Evolutionary conservation across 2,888 invertebrate species (phyloP), one percentile per base, ranked within the genome.

Genomic region (Eumacrocentrus americanus): DNA sequence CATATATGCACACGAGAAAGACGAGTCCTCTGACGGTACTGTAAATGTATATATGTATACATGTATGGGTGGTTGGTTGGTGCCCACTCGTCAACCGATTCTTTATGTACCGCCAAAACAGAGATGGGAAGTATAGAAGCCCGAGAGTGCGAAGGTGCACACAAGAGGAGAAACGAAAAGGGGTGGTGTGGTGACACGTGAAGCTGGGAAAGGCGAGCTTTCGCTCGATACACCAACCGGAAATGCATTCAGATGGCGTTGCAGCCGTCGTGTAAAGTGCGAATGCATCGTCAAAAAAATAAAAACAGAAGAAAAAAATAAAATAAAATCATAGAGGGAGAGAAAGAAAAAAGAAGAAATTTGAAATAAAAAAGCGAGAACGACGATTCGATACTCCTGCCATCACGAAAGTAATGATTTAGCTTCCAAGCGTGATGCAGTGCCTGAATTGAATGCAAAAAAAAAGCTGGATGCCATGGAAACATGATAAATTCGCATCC

Each of bases 181-280:
- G 20, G 29, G 51, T 20, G 23, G 16, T 14, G 7, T 11, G 20
- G 38, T 22, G n/a, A 11, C 2, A 12, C 18, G 35, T 22, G 23
- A 22, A 52, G 9, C n/a, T 14, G n/a, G 37, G 22, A 25, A 53
- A 38, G 25, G 44, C n/a, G 55, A 29, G 12, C 16, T 48, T 22
- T 48, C 40, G 48, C 22, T 60, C 55, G 60, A 55, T 55, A 55
- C 60, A 60, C 37, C 47, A 44, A 54, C 48, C 54, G 57, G 52
- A 60, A 58, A 67, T 65, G 62, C 64, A 67, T 65, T 61, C 56
- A 60, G 52, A 67, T 58, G 61, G 57, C 62, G 56, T 62, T 59
- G 58, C 61, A 51, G 46, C 58, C 47, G 12, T 35, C 50, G 46
- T 50, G n/a, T 14, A 40, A 57, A 40, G 44, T 44, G 25, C 23